These are phyloP conservation scores for Pterophyllum scalare DNA, from an alignment of 2,113 vertebrate genomes.

Conservation along the genomic window DNA sequence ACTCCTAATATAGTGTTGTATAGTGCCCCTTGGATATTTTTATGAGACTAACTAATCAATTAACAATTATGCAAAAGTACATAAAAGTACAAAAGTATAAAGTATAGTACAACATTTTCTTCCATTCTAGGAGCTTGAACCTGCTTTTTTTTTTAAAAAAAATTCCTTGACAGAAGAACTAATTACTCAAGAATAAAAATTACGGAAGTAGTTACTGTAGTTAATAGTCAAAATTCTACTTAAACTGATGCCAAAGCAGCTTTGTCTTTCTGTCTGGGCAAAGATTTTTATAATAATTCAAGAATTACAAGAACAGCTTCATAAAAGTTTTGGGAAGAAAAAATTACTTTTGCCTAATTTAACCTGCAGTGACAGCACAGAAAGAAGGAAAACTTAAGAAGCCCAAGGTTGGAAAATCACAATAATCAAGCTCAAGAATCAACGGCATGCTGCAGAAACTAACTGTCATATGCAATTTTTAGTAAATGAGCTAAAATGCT, in stretches of 20 bases:
- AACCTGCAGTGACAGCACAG: neutral
- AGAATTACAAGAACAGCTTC: neutral
- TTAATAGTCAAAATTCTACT: neutral
- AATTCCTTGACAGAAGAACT: too few relatives aligned
- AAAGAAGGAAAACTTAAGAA: neutral
- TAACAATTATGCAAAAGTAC: too few relatives aligned
- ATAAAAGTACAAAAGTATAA: neutral
- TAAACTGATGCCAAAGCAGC: neutral
- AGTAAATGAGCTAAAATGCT: conserved; percentile 8
- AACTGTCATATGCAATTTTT: neutral
- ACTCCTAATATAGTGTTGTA: neutral
- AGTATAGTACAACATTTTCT: neutral
- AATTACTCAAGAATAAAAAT: too few relatives aligned
- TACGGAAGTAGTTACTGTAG: too few relatives aligned
- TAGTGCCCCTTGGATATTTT: neutral
- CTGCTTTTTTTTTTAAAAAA: too few relatives aligned
- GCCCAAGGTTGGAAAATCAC: too few relatives aligned
- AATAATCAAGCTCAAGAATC: neutral
- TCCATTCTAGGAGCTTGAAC: too few relatives aligned
- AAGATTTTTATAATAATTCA: neutral
- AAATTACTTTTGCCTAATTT: too few relatives aligned
- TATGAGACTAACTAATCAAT: neutral
- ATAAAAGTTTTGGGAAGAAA: neutral
- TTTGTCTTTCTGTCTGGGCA: neutral
- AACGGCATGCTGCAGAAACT: neutral